Percentiles rank a stretch among this genome's conserved stretches.
phyloP scores from a whole-genome alignment of 2,797 vertebrate species.

The Hafferia zeledoni region DNA sequence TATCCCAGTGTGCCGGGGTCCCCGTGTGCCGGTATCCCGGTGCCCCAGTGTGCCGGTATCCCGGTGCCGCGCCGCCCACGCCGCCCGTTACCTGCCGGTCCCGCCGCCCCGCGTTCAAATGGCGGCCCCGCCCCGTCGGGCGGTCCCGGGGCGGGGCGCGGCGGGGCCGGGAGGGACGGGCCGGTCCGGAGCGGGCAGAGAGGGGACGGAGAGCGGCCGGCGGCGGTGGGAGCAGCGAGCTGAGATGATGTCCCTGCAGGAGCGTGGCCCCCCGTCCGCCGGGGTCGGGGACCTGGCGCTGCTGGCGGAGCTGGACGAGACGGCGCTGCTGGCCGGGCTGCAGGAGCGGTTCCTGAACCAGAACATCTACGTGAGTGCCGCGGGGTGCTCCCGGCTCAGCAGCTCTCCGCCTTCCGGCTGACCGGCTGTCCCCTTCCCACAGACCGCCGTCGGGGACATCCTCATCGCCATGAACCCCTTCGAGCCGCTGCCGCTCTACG shows the following conservation, averaged over 20 bases:
- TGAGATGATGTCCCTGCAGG: not conserved
- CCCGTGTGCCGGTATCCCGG: no score
- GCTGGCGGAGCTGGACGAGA: conserved; percentile 73
- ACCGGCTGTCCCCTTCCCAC: not conserved
- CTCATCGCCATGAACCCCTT: conserved; percentile 79
- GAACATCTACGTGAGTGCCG: conserved; percentile 74
- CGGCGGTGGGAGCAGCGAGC: not conserved
- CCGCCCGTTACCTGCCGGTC: not conserved
- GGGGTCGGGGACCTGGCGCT: conserved; percentile 66
- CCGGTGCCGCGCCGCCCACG: not conserved
- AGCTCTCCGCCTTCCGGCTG: not conserved
- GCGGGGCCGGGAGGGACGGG: not conserved
- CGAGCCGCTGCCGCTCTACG: conserved; percentile 74
- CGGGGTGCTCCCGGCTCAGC: not conserved
- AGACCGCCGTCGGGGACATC: conserved; percentile 81
- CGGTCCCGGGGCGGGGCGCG: not conserved
- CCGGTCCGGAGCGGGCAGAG: no score
- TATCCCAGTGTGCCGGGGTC: no score
- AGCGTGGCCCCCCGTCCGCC: not conserved
- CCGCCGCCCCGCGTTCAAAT: conserved; percentile 11
- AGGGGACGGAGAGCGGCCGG: no score
- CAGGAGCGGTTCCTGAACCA: conserved; percentile 62
- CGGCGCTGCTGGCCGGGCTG: conserved; percentile 65
- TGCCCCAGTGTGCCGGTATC: no score
- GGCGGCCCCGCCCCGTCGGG: not conserved